Evolutionary conservation across 2,797 vertebrate species (phyloP), one percentile per base, ranked within the genome.

Genomic region (Sphenopsis melanotis): DNA sequence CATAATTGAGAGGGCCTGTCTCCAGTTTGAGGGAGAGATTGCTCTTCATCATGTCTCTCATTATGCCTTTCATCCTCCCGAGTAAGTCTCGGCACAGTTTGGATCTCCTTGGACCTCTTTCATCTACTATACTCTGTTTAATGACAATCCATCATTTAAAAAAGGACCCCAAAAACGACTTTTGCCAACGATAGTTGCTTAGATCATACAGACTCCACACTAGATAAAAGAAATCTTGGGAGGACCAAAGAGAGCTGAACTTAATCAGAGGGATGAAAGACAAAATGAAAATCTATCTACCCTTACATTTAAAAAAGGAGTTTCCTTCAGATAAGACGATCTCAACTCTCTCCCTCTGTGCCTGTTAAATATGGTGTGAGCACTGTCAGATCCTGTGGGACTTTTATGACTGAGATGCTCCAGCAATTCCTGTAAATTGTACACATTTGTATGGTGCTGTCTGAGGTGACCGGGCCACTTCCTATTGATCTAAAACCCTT

Each of bases 21-120:
- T 94, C 66, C 86, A 91, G 91, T 90, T 53, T 80, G 82, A 85
- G 72, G 69, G 56, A 90, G 79, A 92, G 70, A 83, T 16, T 75
- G 91, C n/a, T 70, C 74, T 95, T 95, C 74, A 92, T 97, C 96
- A 91, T 34, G 46, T 75, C 59, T 77, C 94, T 95, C 92, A 92
- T 96, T 95, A 95, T 10, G 15, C 81, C 89, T 96, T 97, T 97
- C 83, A 97, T 96, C 92, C 65, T 95, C 68, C 90, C 37, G 60
- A 96, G 36, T 42, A 94, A 91, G 83, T 90, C 86, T 86, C 47
- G 8, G 89, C 91, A 93, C 69, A 92, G 94, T 95, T 94, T 94
- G 89, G 92, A 78, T 93, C 86, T 95, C 55, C 66, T 92, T 69
- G 83, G 92, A 83, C 84, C 64, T 85, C 94, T 97, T 97, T 96